Evolutionary conservation across 1,140 invertebrate genomes (phyloP), one percentile per base, ranked within the genome.

Genomic region (Zaprionus gabonicus): DNA sequence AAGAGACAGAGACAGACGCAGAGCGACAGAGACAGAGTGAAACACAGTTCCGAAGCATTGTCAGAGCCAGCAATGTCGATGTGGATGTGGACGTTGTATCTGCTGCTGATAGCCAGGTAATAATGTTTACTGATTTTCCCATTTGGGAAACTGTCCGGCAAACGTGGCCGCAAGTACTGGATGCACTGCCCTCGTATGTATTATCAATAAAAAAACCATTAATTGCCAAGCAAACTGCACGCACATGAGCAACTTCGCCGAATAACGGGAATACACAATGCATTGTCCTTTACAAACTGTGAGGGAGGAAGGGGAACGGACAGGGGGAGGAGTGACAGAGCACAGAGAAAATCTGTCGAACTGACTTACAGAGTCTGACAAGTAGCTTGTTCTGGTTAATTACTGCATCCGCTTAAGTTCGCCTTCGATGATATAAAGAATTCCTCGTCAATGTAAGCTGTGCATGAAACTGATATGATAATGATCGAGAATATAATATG

Each of bases 51-150:
- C 20, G 15, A 28, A 28, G 4, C 25, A 12, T 13, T 28, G 53
- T 15, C 15, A 10, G n/a, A 59, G 57, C 17, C 17, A 46, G 15
- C 41, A 59, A 17, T 34, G 31, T 12, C 23, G 15, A n/a, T 44
- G 27, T 25, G 31, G 20, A 27, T n/a, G 34, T 23, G 15, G n/a
- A 20, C 27, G 34, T 51, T n/a, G 36, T 46, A 25, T 62, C 55
- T 74, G 72, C 67, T 41, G 36, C 76, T 80, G 83, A 71, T 77
- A 69, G 62, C 44, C 76, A 82, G 77, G 84, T 87, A 87, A 87
- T 88, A 86, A 82, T 80, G 70, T 87, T 87, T 87, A 72, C 83
- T 27, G 74, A 58, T 79, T 86, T 73, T 65, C 51, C 51, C 74
- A 71, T 64, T 76, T 55, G 27, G 5, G 28, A 65, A 68, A 57